These are phyloP conservation scores for Ptychodera flava DNA, from an alignment of 35 echinoderm and acorn worm species.

Conservation along the genomic window DNA sequence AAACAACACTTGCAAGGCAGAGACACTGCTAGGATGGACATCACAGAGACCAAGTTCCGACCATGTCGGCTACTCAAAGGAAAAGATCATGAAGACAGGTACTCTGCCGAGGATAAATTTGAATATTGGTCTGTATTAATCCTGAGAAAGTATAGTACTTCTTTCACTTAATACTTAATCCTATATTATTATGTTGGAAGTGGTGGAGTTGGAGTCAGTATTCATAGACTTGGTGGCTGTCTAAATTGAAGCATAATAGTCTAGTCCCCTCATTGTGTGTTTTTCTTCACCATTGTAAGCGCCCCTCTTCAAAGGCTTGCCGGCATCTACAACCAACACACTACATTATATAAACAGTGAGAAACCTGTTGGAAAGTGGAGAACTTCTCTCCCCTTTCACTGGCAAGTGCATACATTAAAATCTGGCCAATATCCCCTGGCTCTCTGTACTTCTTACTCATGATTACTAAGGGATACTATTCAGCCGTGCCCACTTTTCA, in stretches of 20 bases:
- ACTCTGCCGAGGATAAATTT: neutral
- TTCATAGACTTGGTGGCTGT: neutral
- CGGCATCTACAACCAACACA: neutral
- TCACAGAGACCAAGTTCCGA: neutral
- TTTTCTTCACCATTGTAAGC: neutral
- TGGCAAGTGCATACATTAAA: too few species aligned
- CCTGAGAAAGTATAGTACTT: neutral
- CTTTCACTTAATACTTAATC: neutral
- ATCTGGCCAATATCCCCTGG: too few species aligned
- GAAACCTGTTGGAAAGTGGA: neutral
- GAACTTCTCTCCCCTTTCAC: neutral
- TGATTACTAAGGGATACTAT: too few species aligned
- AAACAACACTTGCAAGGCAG: neutral
- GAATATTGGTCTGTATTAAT: neutral
- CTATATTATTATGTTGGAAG: neutral
- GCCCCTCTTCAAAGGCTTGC: neutral
- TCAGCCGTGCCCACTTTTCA: too few species aligned
- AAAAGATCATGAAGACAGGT: too few species aligned
- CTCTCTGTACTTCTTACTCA: too few species aligned
- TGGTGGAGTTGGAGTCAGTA: neutral
- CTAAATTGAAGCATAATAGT: too few species aligned
- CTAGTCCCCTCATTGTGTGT: neutral
- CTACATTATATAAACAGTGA: neutral
- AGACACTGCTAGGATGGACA: neutral
- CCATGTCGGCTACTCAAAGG: too few species aligned